These are phyloP conservation scores for Menidia menidia DNA, from an alignment of 2,797 vertebrate species.

Conservation along the genomic window DNA sequence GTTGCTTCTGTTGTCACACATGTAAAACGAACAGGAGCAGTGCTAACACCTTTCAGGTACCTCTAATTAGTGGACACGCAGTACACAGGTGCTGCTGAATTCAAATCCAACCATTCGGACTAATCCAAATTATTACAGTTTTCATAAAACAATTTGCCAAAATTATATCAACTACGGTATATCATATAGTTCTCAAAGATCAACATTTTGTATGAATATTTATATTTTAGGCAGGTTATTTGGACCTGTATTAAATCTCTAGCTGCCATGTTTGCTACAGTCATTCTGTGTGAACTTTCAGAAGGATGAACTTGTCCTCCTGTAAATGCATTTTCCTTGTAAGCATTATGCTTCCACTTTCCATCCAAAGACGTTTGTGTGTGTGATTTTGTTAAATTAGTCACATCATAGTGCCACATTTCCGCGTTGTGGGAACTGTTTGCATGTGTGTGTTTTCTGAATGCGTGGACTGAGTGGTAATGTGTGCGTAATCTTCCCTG, in stretches of 20 bases:
- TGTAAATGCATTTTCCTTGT: slow-evolving; percentile 56
- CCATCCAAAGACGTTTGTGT: slow-evolving; percentile 21
- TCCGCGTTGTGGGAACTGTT: slow-evolving; percentile 32
- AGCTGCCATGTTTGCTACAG: slow-evolving; percentile 40
- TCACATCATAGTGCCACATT: slow-evolving; percentile 26
- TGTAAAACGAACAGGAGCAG: slow-evolving; percentile 75
- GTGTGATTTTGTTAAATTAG: slow-evolving; percentile 40
- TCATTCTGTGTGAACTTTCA: slow-evolving; percentile 39
- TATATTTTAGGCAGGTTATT: slow-evolving; percentile 24
- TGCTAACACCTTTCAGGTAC: slow-evolving; percentile 67
- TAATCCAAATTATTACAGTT: slow-evolving; percentile 3
- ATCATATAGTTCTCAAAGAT: neutral
- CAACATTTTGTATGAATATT: slow-evolving; percentile 6
- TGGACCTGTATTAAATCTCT: slow-evolving; percentile 8
- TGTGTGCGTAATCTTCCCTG: slow-evolving; percentile 43
- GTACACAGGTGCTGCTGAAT: neutral
- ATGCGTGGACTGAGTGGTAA: slow-evolving; percentile 35
- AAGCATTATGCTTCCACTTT: slow-evolving; percentile 42
- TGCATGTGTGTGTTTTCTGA: slow-evolving; percentile 39
- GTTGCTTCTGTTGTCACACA: slow-evolving; percentile 83
- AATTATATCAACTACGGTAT: slow-evolving; percentile 9
- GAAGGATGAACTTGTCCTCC: slow-evolving; percentile 61
- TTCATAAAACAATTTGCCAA: slow-evolving; percentile 1
- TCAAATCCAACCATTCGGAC: slow-evolving; percentile 12
- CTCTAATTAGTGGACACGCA: slow-evolving; percentile 52